Base-by-base conservation (phyloP, 2,797 vertebrate genomes). In the Pangasius krempfi region DNA sequence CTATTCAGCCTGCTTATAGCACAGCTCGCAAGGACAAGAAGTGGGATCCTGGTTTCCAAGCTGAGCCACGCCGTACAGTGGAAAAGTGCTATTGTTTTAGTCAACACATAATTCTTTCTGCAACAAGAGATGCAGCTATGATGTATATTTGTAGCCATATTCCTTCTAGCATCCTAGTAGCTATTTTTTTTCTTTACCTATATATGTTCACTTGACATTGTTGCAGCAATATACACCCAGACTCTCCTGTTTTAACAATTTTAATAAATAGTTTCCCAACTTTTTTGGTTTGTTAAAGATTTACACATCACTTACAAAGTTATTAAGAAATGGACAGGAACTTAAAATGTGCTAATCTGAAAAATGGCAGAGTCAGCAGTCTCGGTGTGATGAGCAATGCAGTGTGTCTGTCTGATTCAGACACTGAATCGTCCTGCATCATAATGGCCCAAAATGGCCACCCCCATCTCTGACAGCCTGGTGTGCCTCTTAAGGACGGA, bases 361-460 rank as follows among this genome's bases (percentile, higher is more conserved):
- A 62, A 37, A 62, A 56, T 62, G 37, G 37, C 25, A 18, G 37
- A 44, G 58, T 62, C 80, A 83, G 22, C 62, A 6, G 82, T 68
- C n/a, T 68, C 2, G 7, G 1, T 18, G 79, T 40, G 54, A 60
- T 37, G 79, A 58, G 54, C 33, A 81, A 58, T 50, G 82, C 82
- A 50, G 62, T 12, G 27, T 64, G 58, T 64, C 70, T 64, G 58
- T 50, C 70, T 64, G 85, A 76, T 47, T 75, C 54, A 30, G 54
- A 86, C 70, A 86, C 54, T 73, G 66, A 86, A 76, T 76, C 70
- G 76, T 86, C 52, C 84, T 73, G 66, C 84, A 73, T 47, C 44
- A 50, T 25, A 64, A 47, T 6, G 64, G 37, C 50, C 78, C 73
- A 86, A 78, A 78, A 78, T 86, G 85, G 85, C 85, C 30, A 16